A percentile compares a stretch with the other conserved stretches of the same genome.
Conservation (phyloP, 2,888 invertebrate genomes). For the Cheilosia vernalis region DNA sequence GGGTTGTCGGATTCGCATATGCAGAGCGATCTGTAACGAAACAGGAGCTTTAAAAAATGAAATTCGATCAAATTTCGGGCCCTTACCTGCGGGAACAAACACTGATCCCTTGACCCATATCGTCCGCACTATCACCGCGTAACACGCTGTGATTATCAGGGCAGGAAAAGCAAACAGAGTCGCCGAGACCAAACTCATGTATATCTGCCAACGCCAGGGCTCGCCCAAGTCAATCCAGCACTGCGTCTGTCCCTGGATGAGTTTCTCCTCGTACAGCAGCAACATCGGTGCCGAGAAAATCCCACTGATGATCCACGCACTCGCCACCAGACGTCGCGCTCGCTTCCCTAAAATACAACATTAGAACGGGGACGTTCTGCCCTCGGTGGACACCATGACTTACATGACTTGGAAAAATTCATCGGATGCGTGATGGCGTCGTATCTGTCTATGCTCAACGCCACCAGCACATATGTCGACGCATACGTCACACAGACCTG, state of each 20-base stretch:
- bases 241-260: conserved; percentile 90
- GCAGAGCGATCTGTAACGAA: conserved; percentile 78
- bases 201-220: conserved; percentile 92
- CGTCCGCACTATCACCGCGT: conserved; percentile 94
- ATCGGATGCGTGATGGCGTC: conserved; percentile 97
- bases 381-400: conserved; percentile 83
- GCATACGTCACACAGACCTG: conserved; percentile 96
- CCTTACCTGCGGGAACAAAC: conserved; percentile 81
- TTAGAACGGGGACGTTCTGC: background rate
- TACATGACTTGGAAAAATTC: conserved; percentile 97
- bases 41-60: background rate
- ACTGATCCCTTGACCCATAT: conserved; percentile 91
- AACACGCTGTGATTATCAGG: conserved; percentile 94
- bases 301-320: conserved; percentile 92
- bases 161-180: conserved; percentile 94
- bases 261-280: conserved; percentile 91
- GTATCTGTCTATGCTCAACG: conserved; percentile 95
- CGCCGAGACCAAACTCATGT: conserved; percentile 92
- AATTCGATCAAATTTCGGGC: no score
- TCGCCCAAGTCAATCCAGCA: conserved; percentile 94
- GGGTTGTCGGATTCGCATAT: conserved; percentile 85
- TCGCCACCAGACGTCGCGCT: conserved; percentile 90
- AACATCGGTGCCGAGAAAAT: conserved; percentile 92
- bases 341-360: conserved; percentile 88
- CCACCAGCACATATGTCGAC: conserved; percentile 95